Evolutionary conservation across 2,888 invertebrate species (phyloP).

Genomic region (Trisateles emortualis): DNA sequence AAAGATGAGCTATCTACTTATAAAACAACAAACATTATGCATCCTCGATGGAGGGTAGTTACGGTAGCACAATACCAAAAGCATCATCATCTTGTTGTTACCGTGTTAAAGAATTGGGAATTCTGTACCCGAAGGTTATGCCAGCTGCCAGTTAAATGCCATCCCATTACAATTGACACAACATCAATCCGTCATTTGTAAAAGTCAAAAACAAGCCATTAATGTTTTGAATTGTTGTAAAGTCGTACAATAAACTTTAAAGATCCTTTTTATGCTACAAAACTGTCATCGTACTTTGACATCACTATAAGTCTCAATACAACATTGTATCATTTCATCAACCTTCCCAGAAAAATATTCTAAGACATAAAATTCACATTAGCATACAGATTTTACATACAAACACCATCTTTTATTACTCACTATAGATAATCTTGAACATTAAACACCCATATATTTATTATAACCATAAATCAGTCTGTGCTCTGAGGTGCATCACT

Average conservation of each 20-base stretch:
- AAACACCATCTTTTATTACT: slow-evolving; percentile 56
- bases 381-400: slow-evolving; percentile 52
- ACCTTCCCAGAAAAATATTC: slow-evolving; percentile 32
- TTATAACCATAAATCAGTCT: slow-evolving; percentile 84
- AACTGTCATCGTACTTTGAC: background rate
- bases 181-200: background rate
- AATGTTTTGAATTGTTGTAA: no score
- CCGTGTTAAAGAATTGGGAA: no score
- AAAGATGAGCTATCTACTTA: no score
- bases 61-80: no score
- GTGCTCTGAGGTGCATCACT: slow-evolving; percentile 77
- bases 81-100: no score
- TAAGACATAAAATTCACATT: slow-evolving; percentile 48
- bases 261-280: background rate
- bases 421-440: slow-evolving; percentile 78
- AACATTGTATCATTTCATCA: slow-evolving; percentile 20
- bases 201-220: background rate
- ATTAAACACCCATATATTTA: slow-evolving; percentile 85
- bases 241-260: no score
- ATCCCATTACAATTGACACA: background rate
- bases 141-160: no score
- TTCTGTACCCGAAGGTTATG: no score
- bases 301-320: background rate
- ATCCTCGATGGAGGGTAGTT: no score
- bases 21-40: no score